Evolutionary conservation across 37 sponge, comb jelly and placozoan genomes (phyloP).

Genomic region (Lycopodina hypogea): DNA sequence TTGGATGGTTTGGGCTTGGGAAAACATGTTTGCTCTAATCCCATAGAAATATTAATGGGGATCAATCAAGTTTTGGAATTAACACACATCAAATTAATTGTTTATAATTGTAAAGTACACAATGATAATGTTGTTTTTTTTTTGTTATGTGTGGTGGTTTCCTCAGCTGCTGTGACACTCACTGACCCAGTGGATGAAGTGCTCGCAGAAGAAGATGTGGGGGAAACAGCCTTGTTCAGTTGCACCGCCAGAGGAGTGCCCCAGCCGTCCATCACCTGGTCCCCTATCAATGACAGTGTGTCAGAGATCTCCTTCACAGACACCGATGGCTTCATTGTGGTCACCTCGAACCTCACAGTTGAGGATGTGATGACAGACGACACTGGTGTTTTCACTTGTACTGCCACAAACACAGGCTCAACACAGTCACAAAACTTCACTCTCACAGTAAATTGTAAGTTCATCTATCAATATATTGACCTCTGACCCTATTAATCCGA

Average conservation of each 20-base stretch:
- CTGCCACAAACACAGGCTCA: constrained; percentile 12
- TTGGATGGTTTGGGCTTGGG: too few species aligned
- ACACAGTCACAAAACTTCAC: background rate
- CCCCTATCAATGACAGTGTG: background rate
- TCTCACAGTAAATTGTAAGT: constrained; percentile 32
- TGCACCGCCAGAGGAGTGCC: constrained; percentile 52
- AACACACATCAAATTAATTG: too few species aligned
- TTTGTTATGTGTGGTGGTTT: too few species aligned
- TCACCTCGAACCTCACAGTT: constrained; percentile 11
- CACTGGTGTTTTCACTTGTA: constrained; percentile 52
- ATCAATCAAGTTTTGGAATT: too few species aligned
- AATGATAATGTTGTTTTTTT: too few species aligned
- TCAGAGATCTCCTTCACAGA: background rate
- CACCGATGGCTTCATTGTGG: background rate
- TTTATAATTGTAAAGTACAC: too few species aligned
- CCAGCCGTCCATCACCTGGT: constrained; percentile 44
- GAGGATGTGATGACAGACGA: constrained; percentile 13
- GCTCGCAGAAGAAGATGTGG: background rate
- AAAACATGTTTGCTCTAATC: too few species aligned
- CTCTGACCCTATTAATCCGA: too few species aligned
- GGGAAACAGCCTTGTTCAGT: constrained; percentile 1
- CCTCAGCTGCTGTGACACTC: constrained; percentile 14
- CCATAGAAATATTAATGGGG: too few species aligned
- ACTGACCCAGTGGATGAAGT: background rate
- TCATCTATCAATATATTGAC: too few species aligned